A percentile compares a stretch with the other conserved stretches of the same genome.
These are phyloP conservation scores for Cardinalis cardinalis DNA, from an alignment of 2,113 vertebrate genomes.

Conservation along the genomic window DNA sequence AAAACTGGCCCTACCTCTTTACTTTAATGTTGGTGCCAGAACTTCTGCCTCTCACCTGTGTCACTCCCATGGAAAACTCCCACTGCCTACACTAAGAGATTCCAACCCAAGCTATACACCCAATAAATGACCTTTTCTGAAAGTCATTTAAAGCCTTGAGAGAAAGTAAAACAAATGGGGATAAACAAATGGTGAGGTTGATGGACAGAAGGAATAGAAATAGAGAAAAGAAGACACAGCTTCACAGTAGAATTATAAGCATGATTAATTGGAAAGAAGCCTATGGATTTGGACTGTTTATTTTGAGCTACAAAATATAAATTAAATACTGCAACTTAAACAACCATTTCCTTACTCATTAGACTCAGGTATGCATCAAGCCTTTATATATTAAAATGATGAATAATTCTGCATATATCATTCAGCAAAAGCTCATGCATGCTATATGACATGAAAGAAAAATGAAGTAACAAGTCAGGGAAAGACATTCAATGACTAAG, in stretches of 20 bases:
- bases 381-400: conserved; percentile 9
- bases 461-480: not conserved
- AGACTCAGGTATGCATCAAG: not conserved
- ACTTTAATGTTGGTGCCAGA: conserved; percentile 23
- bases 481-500: not conserved
- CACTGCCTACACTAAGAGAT: not conserved
- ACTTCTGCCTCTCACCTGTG: not conserved
- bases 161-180: not conserved
- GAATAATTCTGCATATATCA: not conserved
- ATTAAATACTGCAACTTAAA: not conserved
- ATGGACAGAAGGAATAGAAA: not conserved
- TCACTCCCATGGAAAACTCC: not conserved
- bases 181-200: not conserved
- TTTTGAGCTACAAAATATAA: conserved; percentile 7
- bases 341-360: conserved; percentile 21
- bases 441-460: not conserved
- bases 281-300: not conserved
- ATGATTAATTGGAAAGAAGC: not conserved
- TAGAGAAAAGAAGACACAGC: not conserved
- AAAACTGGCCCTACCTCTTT: not conserved
- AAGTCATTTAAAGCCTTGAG: not conserved
- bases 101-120: not conserved
- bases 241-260: not conserved
- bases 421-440: conserved; percentile 2
- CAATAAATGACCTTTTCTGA: not conserved